Base-by-base conservation (phyloP, 1,140 invertebrate genomes). In the Piezodorus guildinii region DNA sequence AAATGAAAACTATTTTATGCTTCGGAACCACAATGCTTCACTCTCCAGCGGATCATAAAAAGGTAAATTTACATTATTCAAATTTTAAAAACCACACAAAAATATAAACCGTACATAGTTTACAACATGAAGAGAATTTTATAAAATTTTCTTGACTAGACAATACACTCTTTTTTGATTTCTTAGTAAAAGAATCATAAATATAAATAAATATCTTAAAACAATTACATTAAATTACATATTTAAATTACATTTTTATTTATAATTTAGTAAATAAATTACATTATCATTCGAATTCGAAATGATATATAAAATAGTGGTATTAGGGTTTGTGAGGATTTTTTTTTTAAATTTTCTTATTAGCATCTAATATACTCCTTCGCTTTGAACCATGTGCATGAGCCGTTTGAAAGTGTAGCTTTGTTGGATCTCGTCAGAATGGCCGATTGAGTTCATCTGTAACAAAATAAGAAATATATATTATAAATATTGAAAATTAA, bases 391-490 rank as follows among this genome's bases (percentile, higher is more conserved):
- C 76, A 88, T 85, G 78, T 87, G 85, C 91, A 94, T 94, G 70
- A 94, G 83, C 72, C 89, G 85, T 75, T 89, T 91, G 80, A 94
- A 94, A 65, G 88, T 90, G 74, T 87, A 85, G 73, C 90, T 93
- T 74, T 94, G 91, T 70, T 91, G 89, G 72, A 94, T 94, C 69
- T 83, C 83, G 71, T 91, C 88, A 27, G 80, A 76, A 62, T 71
- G 71, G n/a, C 77, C 77, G 51, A 78, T 68, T 23, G 76, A 75
- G 67, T 77, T 78, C 27, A 73, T 60, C 70, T 70, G 51, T 17
- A 1, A 39, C 34, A 39, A 12, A 39, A 39, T 1, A 39, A 39
- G 1, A 12, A 1, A 39, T 39, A 6, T 39, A 10, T 39, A 39
- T 30, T 30, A 30, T 30, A n/a, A n/a, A n/a, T n/a, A n/a, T n/a